Evolutionary conservation across 2,113 vertebrate species (phyloP).

Genomic region (Notarius lentiginosus): DNA sequence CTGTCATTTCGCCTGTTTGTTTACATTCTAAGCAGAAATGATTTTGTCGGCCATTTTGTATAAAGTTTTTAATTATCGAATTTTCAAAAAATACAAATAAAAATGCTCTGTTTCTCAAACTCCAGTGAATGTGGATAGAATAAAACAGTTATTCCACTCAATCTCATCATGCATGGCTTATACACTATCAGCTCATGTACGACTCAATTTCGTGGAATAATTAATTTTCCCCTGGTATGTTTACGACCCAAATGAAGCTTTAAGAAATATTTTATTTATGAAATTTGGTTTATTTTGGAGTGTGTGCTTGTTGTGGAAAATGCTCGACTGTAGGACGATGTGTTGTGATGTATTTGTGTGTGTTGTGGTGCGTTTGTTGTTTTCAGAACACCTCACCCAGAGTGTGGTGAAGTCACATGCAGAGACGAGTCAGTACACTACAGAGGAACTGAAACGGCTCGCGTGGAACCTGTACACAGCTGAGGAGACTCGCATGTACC

Average conservation of each 20-base stretch:
- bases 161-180: too few species aligned
- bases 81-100: too few species aligned
- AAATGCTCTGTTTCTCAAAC: too few species aligned
- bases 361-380: background rate
- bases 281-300: background rate
- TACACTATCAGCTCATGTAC: too few species aligned
- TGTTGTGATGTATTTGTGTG: background rate
- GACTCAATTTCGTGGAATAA: too few species aligned
- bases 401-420: conserved; percentile 86
- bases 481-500: conserved; percentile 80
- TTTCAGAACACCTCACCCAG: conserved; percentile 80
- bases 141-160: too few species aligned
- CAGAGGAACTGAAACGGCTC: conserved; percentile 83
- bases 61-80: too few species aligned
- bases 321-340: background rate
- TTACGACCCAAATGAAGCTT: background rate
- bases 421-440: conserved; percentile 86
- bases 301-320: background rate
- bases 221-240: background rate
- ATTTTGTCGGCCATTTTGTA: too few species aligned
- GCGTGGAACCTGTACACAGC: conserved; percentile 81
- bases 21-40: too few species aligned
- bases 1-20: too few species aligned
- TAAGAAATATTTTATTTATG: background rate
- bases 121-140: too few species aligned